Conservation (phyloP, 2,113 vertebrate species). For the Nycticebus coucang region DNA sequence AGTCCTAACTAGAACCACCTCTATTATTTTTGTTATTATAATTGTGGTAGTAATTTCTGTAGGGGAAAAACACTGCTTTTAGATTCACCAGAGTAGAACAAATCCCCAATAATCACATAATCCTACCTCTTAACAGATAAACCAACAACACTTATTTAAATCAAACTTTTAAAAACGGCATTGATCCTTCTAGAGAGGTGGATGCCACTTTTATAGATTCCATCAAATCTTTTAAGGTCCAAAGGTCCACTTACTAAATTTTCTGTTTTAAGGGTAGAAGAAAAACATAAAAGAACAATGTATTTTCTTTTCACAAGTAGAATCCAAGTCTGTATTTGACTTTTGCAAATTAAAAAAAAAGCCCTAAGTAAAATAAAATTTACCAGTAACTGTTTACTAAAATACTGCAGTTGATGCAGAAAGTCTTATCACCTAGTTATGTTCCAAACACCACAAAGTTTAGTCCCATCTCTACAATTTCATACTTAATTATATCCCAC, state of each 20-base stretch:
- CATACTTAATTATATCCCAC: not conserved
- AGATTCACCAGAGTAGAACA: slow-evolving; percentile 56
- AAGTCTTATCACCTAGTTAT: not conserved
- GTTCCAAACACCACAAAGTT: not conserved
- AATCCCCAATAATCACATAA: slow-evolving; percentile 69
- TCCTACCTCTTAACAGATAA: slow-evolving; percentile 67
- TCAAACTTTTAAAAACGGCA: slow-evolving; percentile 55
- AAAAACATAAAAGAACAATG: not conserved
- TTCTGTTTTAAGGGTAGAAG: slow-evolving; percentile 1
- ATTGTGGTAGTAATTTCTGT: slow-evolving; percentile 14
- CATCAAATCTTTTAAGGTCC: not conserved
- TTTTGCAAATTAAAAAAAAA: not conserved
- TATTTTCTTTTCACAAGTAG: not conserved
- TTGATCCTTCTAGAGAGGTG: slow-evolving; percentile 5
- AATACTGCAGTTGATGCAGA: not conserved
- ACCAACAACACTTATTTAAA: slow-evolving; percentile 65
- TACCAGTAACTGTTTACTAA: not conserved
- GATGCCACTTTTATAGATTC: slow-evolving; percentile 1
- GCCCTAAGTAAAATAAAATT: not conserved
- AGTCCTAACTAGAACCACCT: not conserved
- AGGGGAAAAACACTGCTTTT: slow-evolving; percentile 55
- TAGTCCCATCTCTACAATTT: not conserved
- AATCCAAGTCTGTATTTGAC: not conserved
- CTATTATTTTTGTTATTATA: slow-evolving; percentile 42
- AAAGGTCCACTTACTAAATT: not conserved